A percentile compares a stretch with the other conserved stretches of the same genome.
These are phyloP conservation scores for Lydus trimaculatus DNA, from an alignment of 2,888 invertebrate species.

Conservation along the genomic window DNA sequence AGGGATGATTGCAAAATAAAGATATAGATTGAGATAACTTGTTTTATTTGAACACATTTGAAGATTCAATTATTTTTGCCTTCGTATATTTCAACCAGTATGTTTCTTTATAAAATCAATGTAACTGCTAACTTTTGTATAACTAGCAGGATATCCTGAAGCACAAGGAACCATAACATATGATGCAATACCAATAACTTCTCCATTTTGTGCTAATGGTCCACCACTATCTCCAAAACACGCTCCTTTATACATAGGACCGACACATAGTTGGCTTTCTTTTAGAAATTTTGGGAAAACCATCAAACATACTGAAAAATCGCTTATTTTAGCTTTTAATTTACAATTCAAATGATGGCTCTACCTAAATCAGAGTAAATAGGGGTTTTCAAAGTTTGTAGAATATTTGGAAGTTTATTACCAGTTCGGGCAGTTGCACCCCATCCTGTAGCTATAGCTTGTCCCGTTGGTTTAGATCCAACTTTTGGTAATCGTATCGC, in stretches of 20 bases:
- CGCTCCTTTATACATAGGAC: slow-evolving; percentile 61
- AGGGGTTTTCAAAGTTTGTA: neutral
- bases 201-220: slow-evolving; percentile 58
- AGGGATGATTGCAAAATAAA: no score
- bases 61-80: no score
- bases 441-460: neutral
- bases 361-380: no score
- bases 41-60: no score
- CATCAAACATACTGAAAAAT: neutral
- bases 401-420: neutral
- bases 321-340: neutral
- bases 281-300: no score
- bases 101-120: neutral
- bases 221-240: slow-evolving; percentile 67
- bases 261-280: slow-evolving; percentile 64
- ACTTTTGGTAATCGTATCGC: neutral
- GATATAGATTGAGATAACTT: no score
- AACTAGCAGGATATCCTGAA: slow-evolving; percentile 61
- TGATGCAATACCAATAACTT: slow-evolving; percentile 64
- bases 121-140: slow-evolving; percentile 62
- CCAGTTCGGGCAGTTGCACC: neutral
- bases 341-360: neutral
- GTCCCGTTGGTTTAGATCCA: neutral
- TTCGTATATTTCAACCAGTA: neutral
- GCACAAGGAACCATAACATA: slow-evolving; percentile 67